These are phyloP conservation scores for Athrips mouffetella DNA, from an alignment of 2,888 invertebrate species.

Conservation along the genomic window DNA sequence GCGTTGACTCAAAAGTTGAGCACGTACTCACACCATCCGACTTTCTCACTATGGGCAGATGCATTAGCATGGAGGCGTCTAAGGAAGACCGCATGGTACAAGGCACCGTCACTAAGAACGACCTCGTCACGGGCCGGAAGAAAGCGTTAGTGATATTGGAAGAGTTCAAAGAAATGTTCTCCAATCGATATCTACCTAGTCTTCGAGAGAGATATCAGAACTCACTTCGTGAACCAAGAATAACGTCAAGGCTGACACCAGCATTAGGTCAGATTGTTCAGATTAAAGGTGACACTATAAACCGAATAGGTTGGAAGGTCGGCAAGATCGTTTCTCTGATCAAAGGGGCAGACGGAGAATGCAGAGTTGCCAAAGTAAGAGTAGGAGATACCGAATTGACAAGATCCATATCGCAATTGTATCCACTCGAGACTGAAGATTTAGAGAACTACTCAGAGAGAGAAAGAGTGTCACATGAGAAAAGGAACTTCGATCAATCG, in stretches of 20 bases:
- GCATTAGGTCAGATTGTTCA: too few species aligned
- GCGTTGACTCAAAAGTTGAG: conserved; percentile 9
- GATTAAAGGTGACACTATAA: background rate
- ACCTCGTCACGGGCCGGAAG: conserved; percentile 6
- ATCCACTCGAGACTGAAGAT: background rate
- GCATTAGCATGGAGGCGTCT: background rate
- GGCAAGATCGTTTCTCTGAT: background rate
- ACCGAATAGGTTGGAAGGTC: background rate
- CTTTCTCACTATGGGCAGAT: background rate
- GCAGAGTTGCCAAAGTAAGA: background rate
- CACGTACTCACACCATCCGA: conserved; percentile 7
- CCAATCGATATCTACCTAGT: too few species aligned
- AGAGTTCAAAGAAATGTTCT: conserved; percentile 13
- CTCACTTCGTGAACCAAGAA: background rate
- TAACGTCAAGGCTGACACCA: background rate
- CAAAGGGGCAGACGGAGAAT: background rate
- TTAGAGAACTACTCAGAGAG: too few species aligned
- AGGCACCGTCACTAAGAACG: background rate
- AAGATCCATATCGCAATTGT: background rate
- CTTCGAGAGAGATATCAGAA: background rate
- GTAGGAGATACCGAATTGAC: too few species aligned
- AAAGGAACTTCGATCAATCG: too few species aligned
- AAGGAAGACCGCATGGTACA: background rate
- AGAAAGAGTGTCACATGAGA: too few species aligned
- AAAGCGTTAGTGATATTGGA: conserved; percentile 4